Percentiles rank a stretch among this genome's conserved stretches.
Conservation (phyloP, 2,113 vertebrate species). For the Eclectus roratus region DNA sequence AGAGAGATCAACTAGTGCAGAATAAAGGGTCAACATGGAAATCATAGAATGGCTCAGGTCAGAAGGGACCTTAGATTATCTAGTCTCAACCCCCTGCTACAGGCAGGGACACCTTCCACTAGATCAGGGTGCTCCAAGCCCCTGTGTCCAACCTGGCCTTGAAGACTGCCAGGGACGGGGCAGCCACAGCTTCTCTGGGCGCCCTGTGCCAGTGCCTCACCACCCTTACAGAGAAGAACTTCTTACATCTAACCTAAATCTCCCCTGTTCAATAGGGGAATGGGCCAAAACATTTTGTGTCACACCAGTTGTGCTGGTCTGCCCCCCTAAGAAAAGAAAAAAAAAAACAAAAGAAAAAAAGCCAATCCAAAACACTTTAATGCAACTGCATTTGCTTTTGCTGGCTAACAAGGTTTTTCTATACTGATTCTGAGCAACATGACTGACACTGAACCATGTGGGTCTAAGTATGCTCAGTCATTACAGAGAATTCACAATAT, state of each 20-base stretch:
- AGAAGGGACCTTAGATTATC: not conserved
- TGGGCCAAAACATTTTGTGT: not conserved
- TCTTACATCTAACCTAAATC: not conserved
- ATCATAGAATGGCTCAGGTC: not conserved
- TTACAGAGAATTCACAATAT: not conserved
- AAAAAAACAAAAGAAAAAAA: too few relatives aligned
- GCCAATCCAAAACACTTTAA: not conserved
- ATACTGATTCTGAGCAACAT: not conserved
- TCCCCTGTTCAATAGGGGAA: not conserved
- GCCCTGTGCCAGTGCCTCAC: not conserved
- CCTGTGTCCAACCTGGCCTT: not conserved
- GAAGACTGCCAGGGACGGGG: not conserved
- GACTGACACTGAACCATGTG: not conserved
- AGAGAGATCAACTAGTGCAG: not conserved
- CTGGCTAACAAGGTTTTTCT: not conserved
- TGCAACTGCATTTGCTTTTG: not conserved
- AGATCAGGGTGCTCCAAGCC: not conserved
- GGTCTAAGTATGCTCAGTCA: not conserved
- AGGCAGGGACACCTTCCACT: not conserved
- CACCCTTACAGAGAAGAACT: not conserved
- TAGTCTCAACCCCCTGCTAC: not conserved
- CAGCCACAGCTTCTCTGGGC: not conserved
- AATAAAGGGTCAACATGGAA: not conserved
- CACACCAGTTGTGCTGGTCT: not conserved
- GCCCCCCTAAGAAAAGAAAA: not conserved